Evolutionary conservation across 2,888 invertebrate genomes (phyloP), one percentile per base, ranked within the genome.

Genomic region (Slavum lentiscoides): DNA sequence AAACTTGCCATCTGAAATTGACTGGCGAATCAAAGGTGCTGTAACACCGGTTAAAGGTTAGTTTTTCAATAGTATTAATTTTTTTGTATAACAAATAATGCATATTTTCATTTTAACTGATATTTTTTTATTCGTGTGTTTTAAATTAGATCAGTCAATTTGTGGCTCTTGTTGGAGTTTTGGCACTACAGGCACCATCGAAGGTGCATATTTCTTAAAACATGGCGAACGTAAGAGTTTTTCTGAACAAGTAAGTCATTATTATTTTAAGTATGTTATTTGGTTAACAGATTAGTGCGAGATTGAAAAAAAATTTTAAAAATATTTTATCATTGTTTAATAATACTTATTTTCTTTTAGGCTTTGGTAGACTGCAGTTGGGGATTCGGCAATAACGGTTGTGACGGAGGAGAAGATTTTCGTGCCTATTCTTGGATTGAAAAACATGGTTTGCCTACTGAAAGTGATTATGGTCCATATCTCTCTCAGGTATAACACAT

Each of bases 131-230:
- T 43, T 39, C n/a, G 39, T 49, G 49, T 49, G 49, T 30, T 17
- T 69, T 15, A 11, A 83, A 84, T n/a, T 85, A 93, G 97, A 98
- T 89, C 98, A 98, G 88, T 96, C 96, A 0, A 95, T 97, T 15
- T 98, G 98, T 87, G 98, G 98, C 0, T 97, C 96, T 0, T 98
- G 97, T 85, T 97, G 97, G 97, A 95, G 95, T 83, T 98, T 97
- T 88, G 97, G 97, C 39, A 96, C 97, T 0, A 92, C 94, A 82
- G 97, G 97, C 13, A 90, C 96, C 0, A 91, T 98, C 81, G 98
- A 98, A 87, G 97, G 97, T 0, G 95, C 96, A 0, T 91, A 91
- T 85, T 97, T 94, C 87, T 87, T 96, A 59, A 93, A 93, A 85
- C 92, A 92, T 84, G 93, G 93, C 0, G 90, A 93, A 84, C 89